Evolutionary conservation across 2,888 invertebrate species (phyloP), one percentile per base, ranked within the genome.

Genomic region (Polyommatus iphigenia): DNA sequence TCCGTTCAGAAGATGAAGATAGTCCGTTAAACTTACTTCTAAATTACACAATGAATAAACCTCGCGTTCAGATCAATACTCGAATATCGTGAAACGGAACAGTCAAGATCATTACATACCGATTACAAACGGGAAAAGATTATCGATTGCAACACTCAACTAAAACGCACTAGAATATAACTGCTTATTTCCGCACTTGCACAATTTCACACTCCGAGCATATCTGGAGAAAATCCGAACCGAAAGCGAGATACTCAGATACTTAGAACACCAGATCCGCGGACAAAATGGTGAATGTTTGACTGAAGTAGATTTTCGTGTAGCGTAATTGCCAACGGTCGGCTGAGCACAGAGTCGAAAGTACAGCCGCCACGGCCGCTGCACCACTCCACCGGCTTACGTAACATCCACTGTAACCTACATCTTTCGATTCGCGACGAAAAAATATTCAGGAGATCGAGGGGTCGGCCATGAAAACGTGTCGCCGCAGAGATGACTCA

Each of bases 401-500:
- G 91, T 93, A 93, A 93, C 87, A 85, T 83, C 84, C 88, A 89
- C 89, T 91, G 91, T 91, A 91, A 88, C 87, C 86, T 83, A 86
- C 86, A 86, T 90, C 91, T 87, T 87, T 87, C 81, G 82, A 85
- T 79, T 80, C 81, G 85, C 85, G 87, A 84, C 83, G 85, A 84
- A 81, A 81, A 84, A 81, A 83, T 83, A 67, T 84, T 83, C 87
- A 82, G 85, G 85, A 90, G 89, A 92, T 89, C 90, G 89, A 90
- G 89, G 86, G 86, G 87, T 89, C 91, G 92, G 91, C 92, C 91
- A 90, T 91, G 91, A 91, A 91, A 91, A 89, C 90, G 86, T 90
- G 90, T 89, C 91, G 86, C 83, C 84, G 92, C 93, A 92, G 89
- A 90, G 90, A 92, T 93, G 93, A 93, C 90, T 93, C 93, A 93